Evolutionary conservation across 2,113 vertebrate genomes (phyloP).

Genomic region (Ramphastos sulfuratus): DNA sequence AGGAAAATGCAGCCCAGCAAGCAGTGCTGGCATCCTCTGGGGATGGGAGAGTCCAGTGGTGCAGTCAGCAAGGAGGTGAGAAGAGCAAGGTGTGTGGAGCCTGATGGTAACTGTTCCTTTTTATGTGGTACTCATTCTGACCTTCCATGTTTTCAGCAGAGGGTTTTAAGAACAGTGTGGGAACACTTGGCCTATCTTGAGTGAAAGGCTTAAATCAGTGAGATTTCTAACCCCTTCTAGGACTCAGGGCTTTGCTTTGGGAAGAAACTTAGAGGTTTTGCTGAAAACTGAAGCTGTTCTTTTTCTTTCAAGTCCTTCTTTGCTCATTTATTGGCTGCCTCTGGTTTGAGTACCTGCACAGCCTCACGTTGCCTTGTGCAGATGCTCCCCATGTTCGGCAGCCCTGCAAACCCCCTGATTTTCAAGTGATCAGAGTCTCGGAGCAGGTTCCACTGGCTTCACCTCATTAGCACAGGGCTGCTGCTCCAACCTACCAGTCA

Average conservation of each 20-base stretch:
- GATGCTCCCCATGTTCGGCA: background rate
- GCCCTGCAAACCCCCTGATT: background rate
- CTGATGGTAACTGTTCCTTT: background rate
- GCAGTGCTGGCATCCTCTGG: background rate
- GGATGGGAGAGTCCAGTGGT: background rate
- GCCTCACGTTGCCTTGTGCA: background rate
- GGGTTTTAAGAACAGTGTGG: background rate
- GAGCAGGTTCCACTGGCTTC: conserved; percentile 63
- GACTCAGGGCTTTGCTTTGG: background rate
- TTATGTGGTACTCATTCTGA: background rate
- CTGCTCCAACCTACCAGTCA: background rate
- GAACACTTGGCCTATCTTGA: background rate
- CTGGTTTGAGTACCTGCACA: background rate
- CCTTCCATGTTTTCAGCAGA: background rate
- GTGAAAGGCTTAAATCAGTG: background rate
- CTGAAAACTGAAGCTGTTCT: background rate
- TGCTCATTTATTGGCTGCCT: background rate
- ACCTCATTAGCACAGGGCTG: background rate
- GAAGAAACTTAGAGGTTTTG: background rate
- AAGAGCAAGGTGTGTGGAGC: background rate
- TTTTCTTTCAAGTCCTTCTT: background rate
- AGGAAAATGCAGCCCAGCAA: background rate
- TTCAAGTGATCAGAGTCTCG: background rate
- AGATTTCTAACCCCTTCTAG: background rate
- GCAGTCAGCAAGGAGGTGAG: background rate